Evolutionary conservation across 2,888 invertebrate species (phyloP), one percentile per base, ranked within the genome.

Genomic region (Heteromurus nitidus): DNA sequence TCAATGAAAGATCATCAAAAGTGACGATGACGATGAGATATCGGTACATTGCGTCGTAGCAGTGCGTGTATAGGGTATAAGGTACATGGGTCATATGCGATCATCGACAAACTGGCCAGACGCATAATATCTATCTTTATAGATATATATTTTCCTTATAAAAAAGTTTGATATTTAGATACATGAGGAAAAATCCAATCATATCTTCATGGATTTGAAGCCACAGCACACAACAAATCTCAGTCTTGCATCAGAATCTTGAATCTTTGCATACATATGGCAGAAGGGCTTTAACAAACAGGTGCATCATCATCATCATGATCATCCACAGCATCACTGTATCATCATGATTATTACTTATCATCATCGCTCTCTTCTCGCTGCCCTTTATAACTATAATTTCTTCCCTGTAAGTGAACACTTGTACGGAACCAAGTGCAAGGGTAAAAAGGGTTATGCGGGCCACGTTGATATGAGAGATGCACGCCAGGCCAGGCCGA

Each of bases 251-350:
- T n/a, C n/a, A n/a, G n/a, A n/a, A n/a, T n/a, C n/a, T n/a, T n/a
- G n/a, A n/a, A n/a, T n/a, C n/a, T n/a, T n/a, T n/a, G n/a, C n/a
- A n/a, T n/a, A n/a, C n/a, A n/a, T 5, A 47, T 47, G 11, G 47
- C 47, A n/a, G n/a, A 47, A 16, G n/a, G 47, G 47, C 47, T 44
- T 47, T 67, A 42, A 28, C 44, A 50, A 67, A 67, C 67, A 67
- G 67, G 67, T 67, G 67, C 67, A 67, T 67, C 30, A 67, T 67
- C 65, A 65, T 44, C 18, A 18, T 62, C 62, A n/a, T n/a, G n/a
- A n/a, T n/a, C n/a, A n/a, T n/a, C n/a, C n/a, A n/a, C n/a, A n/a
- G n/a, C n/a, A n/a, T n/a, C n/a, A n/a, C n/a, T n/a, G 24, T 42
- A 24, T 65, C 67, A 67, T 67, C 67, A 28, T 67, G 16, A 64